A percentile compares a stretch with the other conserved stretches of the same genome.
Conservation (phyloP, 2,888 invertebrate species). For the Harpalus rufipes region DNA sequence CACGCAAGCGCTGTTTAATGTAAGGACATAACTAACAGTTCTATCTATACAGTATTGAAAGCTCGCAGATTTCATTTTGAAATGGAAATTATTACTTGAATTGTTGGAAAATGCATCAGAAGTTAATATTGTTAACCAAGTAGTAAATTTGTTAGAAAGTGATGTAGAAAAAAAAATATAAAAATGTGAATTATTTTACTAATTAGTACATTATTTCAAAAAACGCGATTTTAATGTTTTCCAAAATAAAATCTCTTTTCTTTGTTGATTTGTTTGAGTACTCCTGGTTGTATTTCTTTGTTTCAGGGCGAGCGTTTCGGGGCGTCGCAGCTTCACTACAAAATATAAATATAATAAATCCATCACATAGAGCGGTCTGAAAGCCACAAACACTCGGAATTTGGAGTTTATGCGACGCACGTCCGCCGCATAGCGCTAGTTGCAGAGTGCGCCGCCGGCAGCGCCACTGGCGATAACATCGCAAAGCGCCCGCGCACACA, state of each 20-base stretch:
- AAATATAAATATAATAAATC: constrained; percentile 66
- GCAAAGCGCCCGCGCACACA: constrained; percentile 44
- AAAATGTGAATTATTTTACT: no score
- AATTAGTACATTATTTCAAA: no score
- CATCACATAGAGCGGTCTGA: constrained; percentile 52
- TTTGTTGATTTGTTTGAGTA: neutral
- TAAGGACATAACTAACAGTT: no score
- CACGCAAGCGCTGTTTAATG: no score
- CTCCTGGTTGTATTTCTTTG: constrained; percentile 13
- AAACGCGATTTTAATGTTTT: no score
- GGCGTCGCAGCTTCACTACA: constrained; percentile 36
- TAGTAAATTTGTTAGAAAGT: no score
- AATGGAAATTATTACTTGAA: no score
- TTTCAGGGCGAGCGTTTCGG: constrained; percentile 46
- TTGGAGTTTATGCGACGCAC: constrained; percentile 54
- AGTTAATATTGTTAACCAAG: no score
- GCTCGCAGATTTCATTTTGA: no score
- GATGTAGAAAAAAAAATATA: no score
- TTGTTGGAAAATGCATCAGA: no score
- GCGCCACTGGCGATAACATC: constrained; percentile 55
- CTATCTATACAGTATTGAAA: no score
- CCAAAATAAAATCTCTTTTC: neutral
- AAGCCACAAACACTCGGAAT: constrained; percentile 2
- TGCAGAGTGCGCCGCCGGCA: constrained; percentile 56
- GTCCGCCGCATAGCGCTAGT: constrained; percentile 51